Conservation (phyloP, 2,113 vertebrate species). For the Sylvia atricapilla region DNA sequence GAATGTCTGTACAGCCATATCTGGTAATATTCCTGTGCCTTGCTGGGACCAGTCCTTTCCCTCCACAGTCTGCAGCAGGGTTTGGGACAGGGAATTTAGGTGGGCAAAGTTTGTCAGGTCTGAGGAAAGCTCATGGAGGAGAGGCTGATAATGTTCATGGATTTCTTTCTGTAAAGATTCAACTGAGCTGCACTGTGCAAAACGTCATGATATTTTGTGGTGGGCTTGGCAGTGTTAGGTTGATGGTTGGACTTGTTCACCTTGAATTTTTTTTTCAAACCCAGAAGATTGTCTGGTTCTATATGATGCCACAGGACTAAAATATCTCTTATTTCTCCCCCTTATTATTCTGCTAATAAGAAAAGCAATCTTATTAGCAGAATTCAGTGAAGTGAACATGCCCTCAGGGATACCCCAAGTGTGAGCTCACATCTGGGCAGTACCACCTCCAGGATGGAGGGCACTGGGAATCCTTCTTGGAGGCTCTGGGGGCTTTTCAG, state of each 20-base stretch:
- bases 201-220: neutral
- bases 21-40: neutral
- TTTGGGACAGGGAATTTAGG: neutral
- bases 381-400: neutral
- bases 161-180: neutral
- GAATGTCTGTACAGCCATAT: neutral
- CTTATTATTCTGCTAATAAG: too few species aligned
- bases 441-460: neutral
- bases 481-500: neutral
- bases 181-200: neutral
- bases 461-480: neutral
- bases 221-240: neutral
- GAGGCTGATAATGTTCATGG: too few species aligned
- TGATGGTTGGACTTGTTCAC: neutral
- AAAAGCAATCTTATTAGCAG: neutral
- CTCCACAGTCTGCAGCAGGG: neutral
- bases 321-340: accelerated
- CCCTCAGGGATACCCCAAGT: neutral
- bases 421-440: neutral
- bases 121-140: neutral
- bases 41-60: neutral
- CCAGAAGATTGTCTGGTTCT: neutral
- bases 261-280: neutral
- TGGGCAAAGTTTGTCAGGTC: neutral
- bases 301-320: neutral